Conservation (phyloP, 2,888 invertebrate genomes). For the Ditula angustiorana region DNA sequence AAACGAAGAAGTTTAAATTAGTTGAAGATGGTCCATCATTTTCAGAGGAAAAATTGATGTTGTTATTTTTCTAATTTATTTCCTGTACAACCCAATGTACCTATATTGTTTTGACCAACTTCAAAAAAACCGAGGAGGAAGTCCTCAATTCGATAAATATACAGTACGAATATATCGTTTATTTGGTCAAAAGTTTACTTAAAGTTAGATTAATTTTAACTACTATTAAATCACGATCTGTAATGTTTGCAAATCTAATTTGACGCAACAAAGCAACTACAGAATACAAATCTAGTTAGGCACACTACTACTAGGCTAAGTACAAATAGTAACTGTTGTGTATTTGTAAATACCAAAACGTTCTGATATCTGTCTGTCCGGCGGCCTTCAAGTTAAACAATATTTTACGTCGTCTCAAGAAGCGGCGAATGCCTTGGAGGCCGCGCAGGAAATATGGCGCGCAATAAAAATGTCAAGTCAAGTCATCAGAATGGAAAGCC, state of each 20-base stretch:
- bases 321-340: background rate
- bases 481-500: conserved; percentile 84
- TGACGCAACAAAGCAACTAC: background rate
- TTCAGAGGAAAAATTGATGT: conserved; percentile 27
- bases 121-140: no score
- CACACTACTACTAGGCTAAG: background rate
- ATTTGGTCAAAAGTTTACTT: no score
- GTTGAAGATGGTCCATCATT: conserved; percentile 53
- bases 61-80: conserved; percentile 8
- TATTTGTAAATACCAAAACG: conserved; percentile 55
- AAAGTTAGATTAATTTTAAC: background rate
- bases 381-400: conserved; percentile 74
- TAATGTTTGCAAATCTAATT: conserved; percentile 4
- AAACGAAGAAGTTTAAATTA: conserved; percentile 67
- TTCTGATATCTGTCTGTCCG: conserved; percentile 71
- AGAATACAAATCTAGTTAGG: conserved; percentile 7
- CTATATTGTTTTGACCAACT: background rate
- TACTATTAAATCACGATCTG: background rate
- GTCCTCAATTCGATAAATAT: no score
- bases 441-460: conserved; percentile 76
- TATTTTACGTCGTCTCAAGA: conserved; percentile 76
- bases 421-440: conserved; percentile 77
- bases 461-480: conserved; percentile 86
- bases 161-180: no score
- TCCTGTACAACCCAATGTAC: background rate